Evolutionary conservation across 2,888 invertebrate genomes (phyloP), one percentile per base, ranked within the genome.

Genomic region (Stramonita haemastoma): DNA sequence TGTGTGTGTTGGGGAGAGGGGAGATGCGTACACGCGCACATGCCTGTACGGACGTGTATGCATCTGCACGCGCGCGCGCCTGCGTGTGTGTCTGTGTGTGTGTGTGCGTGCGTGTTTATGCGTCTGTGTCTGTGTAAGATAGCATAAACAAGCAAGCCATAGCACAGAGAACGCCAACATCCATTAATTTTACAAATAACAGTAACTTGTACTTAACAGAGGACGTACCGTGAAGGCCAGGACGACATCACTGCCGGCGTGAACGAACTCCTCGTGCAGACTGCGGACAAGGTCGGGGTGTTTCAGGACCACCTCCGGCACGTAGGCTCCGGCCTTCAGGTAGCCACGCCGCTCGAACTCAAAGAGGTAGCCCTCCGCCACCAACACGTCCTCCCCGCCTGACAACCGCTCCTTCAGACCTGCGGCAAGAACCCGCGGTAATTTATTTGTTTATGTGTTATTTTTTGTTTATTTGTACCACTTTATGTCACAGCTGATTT

Each of bases 211-310:
- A 46, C 46, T 46, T 8, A 46, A 46, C 46, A 46, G 73, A 26
- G 17, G 13, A 91, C 93, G 89, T 91, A 95, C 95, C 87, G 95
- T 95, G 88, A 95, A 95, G 0, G 95, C 95, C 73, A 94, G 91
- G 0, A 94, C 94, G 1, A 95, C 95, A 88, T 95, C 95, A 90
- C 94, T 94, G 86, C 95, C 95, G 15, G 95, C 95, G 88, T 95
- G 95, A 0, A 95, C 95, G 88, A 95, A 95, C 90, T 95, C 95
- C 90, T 93, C 92, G 85, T 95, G 93, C 88, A 95, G 92, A 34
- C 88, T 88, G 60, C 91, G 90, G 26, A 95, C 94, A 36, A 94
- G 88, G 34, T 95, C 93, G 13, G 95, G 95, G 57, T 94, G 91
- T 83, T 95, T 93, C 6, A 95, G 73, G 13, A 95, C 94, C 0